Evolutionary conservation across 2,113 vertebrate species (phyloP), one percentile per base, ranked within the genome.

Genomic region (Nanorana parkeri): DNA sequence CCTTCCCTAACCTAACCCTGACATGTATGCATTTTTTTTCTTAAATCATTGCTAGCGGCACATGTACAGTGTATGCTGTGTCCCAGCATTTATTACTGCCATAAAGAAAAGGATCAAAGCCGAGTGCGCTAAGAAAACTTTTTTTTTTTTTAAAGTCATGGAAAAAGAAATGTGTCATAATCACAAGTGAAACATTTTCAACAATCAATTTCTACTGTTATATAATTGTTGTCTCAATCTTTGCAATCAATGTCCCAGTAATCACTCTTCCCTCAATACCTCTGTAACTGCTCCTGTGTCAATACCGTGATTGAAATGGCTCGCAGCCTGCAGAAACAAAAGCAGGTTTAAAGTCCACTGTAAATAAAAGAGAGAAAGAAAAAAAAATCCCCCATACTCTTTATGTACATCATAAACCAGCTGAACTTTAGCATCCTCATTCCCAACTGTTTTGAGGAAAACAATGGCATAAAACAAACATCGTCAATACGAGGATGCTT

Each of bases 191-290:
- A 73, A 54, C 68, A 67, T 64, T 75, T n/a, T 5, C 54, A 75
- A 82, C 80, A 76, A 82, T 82, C 80, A 82, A 76, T 82, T 82
- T 75, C 72, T 74, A 68, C 72, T 76, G 71, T 68, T 82, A 58
- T 55, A 82, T 76, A 82, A 82, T 82, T 82, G 80, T 82, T 76
- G 71, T 66, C 64, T 82, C 52, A 24, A 82, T 82, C 72, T 28
- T 82, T 82, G 71, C 80, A 68, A 82, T 82, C 80, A 76, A 82
- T 82, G 80, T 58, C 17, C 8, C 69, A 41, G 80, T 82, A 81
- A 73, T 81, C 65, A 66, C 61, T 66, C 72, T 58, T 64, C 65
- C 29, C 72, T 76, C 51, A 82, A 67, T 68, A 75, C 64, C 54
- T 56, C 64, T 8, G n/a, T 60, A 60, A 75, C 51, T 1, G 20